These are phyloP conservation scores for Sturnus vulgaris DNA, from an alignment of 2,113 vertebrate species.

Conservation along the genomic window DNA sequence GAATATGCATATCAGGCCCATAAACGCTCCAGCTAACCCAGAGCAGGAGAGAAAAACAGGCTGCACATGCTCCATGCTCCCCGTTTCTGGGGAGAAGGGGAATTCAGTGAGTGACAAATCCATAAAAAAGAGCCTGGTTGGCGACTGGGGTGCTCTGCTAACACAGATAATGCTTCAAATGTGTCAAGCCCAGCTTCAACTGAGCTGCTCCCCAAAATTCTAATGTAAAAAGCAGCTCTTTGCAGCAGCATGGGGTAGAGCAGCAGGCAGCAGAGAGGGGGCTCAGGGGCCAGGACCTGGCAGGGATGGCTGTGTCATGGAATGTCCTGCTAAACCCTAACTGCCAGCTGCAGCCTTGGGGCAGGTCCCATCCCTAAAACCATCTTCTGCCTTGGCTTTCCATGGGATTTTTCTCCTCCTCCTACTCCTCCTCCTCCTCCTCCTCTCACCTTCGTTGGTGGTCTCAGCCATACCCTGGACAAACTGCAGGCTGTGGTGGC, in stretches of 20 bases:
- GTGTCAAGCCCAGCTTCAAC: not conserved
- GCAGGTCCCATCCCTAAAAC: not conserved
- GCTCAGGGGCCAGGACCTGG: not conserved
- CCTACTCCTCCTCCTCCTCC: not conserved
- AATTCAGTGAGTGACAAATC: not conserved
- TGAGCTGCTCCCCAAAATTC: not conserved
- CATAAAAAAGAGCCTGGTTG: not conserved
- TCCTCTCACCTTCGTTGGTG: not conserved
- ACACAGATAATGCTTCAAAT: not conserved
- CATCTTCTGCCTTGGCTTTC: not conserved
- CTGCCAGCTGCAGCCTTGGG: not conserved
- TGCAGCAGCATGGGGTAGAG: not conserved
- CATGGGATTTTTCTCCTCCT: not conserved
- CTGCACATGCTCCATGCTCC: not conserved
- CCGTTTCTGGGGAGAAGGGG: not conserved
- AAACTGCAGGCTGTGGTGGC: not conserved
- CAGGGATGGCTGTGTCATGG: not conserved
- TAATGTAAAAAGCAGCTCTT: not conserved
- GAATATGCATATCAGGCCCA: conserved; percentile 7
- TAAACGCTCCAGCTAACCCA: not conserved
- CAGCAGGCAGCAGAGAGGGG: not conserved
- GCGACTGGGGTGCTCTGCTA: not conserved
- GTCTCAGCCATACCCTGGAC: not conserved
- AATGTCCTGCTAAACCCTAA: not conserved
- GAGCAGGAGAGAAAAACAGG: not conserved